Evolutionary conservation across 2,888 invertebrate species (phyloP).

Genomic region (Neoitamus cyanurus): DNA sequence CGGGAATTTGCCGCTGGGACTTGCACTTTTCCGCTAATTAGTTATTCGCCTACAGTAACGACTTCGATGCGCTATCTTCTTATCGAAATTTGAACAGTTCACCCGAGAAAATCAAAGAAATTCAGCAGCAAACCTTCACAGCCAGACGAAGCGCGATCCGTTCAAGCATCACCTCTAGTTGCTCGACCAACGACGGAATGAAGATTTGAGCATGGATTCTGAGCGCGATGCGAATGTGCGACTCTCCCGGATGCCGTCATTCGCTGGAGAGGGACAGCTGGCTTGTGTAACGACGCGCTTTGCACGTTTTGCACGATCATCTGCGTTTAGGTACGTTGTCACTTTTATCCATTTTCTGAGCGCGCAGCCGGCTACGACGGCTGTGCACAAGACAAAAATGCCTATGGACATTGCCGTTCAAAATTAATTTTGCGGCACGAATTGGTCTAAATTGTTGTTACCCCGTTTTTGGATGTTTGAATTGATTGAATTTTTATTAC

Average conservation of each 20-base stretch:
- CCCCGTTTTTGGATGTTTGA: too few species aligned
- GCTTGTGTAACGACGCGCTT: not conserved
- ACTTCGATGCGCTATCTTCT: not conserved
- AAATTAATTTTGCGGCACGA: too few species aligned
- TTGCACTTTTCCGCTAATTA: not conserved
- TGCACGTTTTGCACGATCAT: not conserved
- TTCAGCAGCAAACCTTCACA: not conserved
- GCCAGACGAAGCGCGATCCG: conserved; percentile 17
- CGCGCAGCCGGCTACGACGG: not conserved
- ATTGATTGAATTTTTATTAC: too few species aligned
- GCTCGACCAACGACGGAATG: not conserved
- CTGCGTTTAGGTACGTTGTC: not conserved
- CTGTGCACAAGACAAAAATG: not conserved
- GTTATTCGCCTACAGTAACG: not conserved
- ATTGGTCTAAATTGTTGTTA: too few species aligned
- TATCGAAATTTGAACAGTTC: not conserved
- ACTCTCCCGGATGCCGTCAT: not conserved
- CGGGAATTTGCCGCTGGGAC: not conserved
- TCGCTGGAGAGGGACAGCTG: not conserved
- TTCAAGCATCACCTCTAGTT: not conserved
- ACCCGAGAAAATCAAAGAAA: not conserved
- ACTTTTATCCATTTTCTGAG: not conserved
- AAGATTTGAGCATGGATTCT: too few species aligned
- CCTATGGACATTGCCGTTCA: not conserved
- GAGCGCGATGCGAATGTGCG: not conserved